Evolutionary conservation across 1,140 invertebrate species (phyloP).

Genomic region (Colletes gigas): DNA sequence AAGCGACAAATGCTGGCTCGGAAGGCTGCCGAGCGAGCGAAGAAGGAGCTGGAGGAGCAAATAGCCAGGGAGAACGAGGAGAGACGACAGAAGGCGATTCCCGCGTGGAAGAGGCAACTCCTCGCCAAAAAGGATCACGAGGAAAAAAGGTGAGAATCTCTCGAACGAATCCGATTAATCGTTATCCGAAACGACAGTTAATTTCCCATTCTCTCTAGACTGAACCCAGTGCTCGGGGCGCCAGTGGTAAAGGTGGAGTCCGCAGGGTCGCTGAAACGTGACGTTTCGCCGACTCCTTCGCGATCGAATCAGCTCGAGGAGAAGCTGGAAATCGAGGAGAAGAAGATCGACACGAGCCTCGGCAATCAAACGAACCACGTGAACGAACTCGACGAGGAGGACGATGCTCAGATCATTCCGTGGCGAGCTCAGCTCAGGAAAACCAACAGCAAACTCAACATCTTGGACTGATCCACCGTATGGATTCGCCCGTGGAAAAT

Average conservation of each 20-base stretch:
- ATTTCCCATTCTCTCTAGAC: neutral
- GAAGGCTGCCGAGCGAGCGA: slow-evolving; percentile 94
- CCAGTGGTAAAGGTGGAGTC: slow-evolving; percentile 71
- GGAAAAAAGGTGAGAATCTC: slow-evolving; percentile 84
- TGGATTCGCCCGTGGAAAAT: no score
- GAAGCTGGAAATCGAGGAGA: slow-evolving; percentile 65
- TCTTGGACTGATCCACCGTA: slow-evolving; percentile 83
- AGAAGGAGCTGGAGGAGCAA: slow-evolving; percentile 93
- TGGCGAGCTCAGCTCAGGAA: slow-evolving; percentile 94
- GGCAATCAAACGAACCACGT: slow-evolving; percentile 47
- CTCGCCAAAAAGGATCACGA: slow-evolving; percentile 90
- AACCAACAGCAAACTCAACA: slow-evolving; percentile 91
- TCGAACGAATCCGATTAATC: no score
- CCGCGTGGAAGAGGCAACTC: slow-evolving; percentile 95
- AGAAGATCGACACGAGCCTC: slow-evolving; percentile 66
- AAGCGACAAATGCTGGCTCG: slow-evolving; percentile 96
- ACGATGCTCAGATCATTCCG: slow-evolving; percentile 87
- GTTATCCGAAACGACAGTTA: no score
- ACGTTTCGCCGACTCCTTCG: slow-evolving; percentile 23
- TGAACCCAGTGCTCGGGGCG: slow-evolving; percentile 33
- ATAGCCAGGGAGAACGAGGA: slow-evolving; percentile 92
- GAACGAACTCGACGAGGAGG: slow-evolving; percentile 80
- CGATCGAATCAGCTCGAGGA: slow-evolving; percentile 50
- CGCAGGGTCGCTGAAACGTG: slow-evolving; percentile 47
- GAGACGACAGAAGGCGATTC: slow-evolving; percentile 91